A percentile compares a stretch with the other conserved stretches of the same genome.
Conservation (phyloP, 2,113 vertebrate species). For the Struthio camelus region DNA sequence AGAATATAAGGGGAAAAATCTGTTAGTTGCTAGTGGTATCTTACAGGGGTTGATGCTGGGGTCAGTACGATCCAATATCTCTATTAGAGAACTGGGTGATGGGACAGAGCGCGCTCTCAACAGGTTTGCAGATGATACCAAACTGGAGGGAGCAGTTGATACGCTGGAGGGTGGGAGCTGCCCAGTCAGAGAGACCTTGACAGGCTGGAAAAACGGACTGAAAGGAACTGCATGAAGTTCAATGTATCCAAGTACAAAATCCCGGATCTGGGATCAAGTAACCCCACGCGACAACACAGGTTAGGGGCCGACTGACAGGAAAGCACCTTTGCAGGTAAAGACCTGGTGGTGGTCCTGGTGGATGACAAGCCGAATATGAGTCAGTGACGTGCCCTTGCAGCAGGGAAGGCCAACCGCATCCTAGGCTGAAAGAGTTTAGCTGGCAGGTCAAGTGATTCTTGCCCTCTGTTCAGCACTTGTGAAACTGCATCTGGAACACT, state of each 20-base stretch:
- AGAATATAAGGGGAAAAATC: background rate
- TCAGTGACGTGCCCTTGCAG: background rate
- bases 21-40: background rate
- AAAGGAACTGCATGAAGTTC: background rate
- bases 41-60: fast-evolving
- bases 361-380: background rate
- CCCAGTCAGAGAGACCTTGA: background rate
- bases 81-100: background rate
- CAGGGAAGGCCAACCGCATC: background rate
- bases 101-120: background rate
- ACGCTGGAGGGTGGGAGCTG: background rate
- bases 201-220: background rate
- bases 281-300: background rate
- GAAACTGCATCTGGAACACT: background rate
- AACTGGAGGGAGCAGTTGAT: background rate
- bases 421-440: background rate
- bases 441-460: background rate
- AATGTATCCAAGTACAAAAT: background rate
- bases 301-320: background rate
- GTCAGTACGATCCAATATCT: background rate
- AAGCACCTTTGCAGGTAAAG: background rate
- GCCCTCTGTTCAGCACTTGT: background rate
- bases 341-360: background rate
- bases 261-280: background rate
- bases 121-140: background rate